Evolutionary conservation across 2,797 vertebrate genomes (phyloP), one percentile per base, ranked within the genome.

Genomic region (Chelidonichthys spinosus): DNA sequence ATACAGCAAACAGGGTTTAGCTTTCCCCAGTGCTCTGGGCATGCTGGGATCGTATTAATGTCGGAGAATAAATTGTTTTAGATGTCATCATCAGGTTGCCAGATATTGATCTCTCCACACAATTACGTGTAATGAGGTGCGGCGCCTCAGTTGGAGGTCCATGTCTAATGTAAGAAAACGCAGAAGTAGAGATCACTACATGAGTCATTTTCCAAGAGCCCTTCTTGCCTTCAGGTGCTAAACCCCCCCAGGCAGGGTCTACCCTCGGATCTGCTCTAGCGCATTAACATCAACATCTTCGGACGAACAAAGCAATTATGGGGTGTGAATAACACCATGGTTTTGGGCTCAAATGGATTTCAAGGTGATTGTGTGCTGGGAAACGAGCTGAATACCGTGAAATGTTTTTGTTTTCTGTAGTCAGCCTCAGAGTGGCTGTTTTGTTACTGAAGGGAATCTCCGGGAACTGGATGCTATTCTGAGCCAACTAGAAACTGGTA

Each of bases 381-480:
- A 84, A 78, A 79, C 35, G 0, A 69, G 37, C 50, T 47, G 78
- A 72, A 79, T 83, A 73, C 40, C 73, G 69, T 55, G 78, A 90
- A 87, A 80, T 87, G 35, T 83, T 77, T 83, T 62, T 79, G 68
- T 81, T 74, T 47, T 69, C 55, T 43, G 17, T 68, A 63, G 49
- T 73, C 50, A 44, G 76, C 47, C 40, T 85, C 71, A 36, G n/a
- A n/a, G 46, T 64, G 72, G 42, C 55, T 63, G 81, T 80, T 80
- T 79, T 86, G 58, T 83, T 52, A 77, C 49, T 78, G 60, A 84
- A 66, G 77, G 70, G 66, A 79, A 83, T 69, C 83, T 87, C 69
- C 6, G 37, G 72, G 78, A 85, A 76, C 46, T n/a, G 59, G 62
- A 59, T 77, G 72, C 75, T 78, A 70, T 54, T 76, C 76, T 72